Base-by-base conservation (phyloP, 2,888 invertebrate genomes). In the Papilio protenor region DNA sequence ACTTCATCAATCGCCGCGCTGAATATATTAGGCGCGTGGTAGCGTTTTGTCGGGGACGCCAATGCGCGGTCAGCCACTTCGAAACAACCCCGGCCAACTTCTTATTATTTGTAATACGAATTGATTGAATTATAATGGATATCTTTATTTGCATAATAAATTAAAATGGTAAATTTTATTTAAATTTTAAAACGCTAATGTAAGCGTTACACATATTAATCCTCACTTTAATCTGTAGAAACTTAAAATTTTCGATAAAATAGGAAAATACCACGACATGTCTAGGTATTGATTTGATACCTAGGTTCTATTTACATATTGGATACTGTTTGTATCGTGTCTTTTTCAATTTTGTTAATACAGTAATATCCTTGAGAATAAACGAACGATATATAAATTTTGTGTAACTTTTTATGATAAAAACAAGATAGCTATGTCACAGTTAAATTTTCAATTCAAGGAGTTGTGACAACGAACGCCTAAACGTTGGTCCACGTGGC, bases 21-120 rank as follows among this genome's bases (percentile, higher is more conserved):
- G 94, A 94, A 94, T 94, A 94, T 89, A 91, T 94, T 93, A 94
- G 94, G 94, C 94, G 92, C 94, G 94, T 93, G 94, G 92, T 85
- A 85, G 81, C 79, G 88, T 91, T 92, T 92, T 93, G 93, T 92
- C 90, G 90, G 90, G 89, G 85, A 83, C 81, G 88, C 83, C 86
- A 89, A 88, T 86, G 87, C 85, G 85, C 86, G 84, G 85, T 84
- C 82, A 83, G 83, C 83, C 84, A 85, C 82, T 81, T 81, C 83
- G 80, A 81, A 80, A 80, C 73, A 83, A 85, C 87, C 86, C 83
- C 84, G 84, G 83, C 81, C 79, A 81, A 80, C 83, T 85, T 84
- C 84, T 87, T 87, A 85, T 87, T 89, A 88, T 89, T 90, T 89
- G 82, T 87, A 88, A 88, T 87, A 88, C 88, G 86, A 89, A 87